phyloP scores from a whole-genome alignment of 2,797 vertebrate species.

The Molossus molossus region DNA sequence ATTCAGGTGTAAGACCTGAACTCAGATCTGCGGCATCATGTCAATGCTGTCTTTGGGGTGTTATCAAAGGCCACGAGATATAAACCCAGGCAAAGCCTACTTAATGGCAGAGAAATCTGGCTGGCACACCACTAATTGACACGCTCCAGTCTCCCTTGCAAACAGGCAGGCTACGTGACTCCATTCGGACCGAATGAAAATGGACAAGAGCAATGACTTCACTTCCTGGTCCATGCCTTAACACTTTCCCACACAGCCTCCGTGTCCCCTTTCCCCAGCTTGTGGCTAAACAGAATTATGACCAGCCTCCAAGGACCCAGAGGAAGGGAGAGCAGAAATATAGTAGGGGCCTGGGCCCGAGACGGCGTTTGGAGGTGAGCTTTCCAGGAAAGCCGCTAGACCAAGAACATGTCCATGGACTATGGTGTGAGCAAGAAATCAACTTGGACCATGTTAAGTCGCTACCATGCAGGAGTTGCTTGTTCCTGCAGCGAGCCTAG shows the following conservation, averaged over 20 bases:
- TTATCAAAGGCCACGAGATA: too few relatives aligned
- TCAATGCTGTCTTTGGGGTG: too few relatives aligned
- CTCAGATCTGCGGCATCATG: not conserved
- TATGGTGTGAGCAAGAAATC: not conserved
- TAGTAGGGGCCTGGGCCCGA: rapidly evolving
- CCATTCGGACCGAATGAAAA: not conserved
- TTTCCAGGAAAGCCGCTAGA: not conserved
- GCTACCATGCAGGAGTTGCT: not conserved
- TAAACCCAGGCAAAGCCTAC: not conserved
- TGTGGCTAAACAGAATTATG: not conserved
- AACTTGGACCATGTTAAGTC: not conserved
- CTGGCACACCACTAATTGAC: not conserved
- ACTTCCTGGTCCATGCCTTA: not conserved
- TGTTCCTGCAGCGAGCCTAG: rapidly evolving
- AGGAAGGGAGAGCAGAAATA: not conserved
- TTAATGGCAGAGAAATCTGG: not conserved
- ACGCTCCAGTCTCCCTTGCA: conserved; percentile 30
- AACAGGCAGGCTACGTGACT: not conserved
- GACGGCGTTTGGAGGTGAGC: not conserved
- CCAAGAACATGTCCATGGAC: rapidly evolving
- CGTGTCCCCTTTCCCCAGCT: not conserved
- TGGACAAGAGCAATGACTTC: not conserved
- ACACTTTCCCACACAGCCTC: not conserved
- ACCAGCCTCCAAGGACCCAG: not conserved
- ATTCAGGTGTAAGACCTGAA: not conserved